Evolutionary conservation across 2,113 vertebrate genomes (phyloP).

Genomic region (Hirundichthys speculiger): DNA sequence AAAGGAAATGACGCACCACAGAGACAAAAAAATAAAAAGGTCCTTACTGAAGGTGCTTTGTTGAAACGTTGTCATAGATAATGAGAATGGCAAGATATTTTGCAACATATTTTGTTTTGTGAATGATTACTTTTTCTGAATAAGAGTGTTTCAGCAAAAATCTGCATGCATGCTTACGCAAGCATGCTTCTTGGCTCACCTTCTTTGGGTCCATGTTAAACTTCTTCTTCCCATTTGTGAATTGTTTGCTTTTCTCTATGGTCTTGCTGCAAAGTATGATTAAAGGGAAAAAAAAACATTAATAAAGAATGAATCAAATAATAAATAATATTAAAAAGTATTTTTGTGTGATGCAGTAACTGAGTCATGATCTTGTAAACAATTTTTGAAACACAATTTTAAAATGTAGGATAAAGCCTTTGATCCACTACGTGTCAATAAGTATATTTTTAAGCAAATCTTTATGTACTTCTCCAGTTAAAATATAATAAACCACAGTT

Average conservation of each 20-base stretch:
- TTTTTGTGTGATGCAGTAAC: not conserved
- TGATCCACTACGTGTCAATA: no score
- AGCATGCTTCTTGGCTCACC: conserved; percentile 70
- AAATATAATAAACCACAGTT: no score
- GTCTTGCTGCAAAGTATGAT: conserved; percentile 73
- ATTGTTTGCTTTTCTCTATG: conserved; percentile 82
- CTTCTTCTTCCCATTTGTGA: conserved; percentile 87
- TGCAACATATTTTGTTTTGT: no score
- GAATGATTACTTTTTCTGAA: not conserved
- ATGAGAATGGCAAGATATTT: no score
- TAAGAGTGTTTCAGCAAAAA: no score
- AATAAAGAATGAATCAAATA: not conserved
- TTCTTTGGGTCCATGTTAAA: conserved; percentile 95
- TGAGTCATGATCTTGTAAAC: no score
- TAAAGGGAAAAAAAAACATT: not conserved
- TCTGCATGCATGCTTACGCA: not conserved
- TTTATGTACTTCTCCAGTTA: no score
- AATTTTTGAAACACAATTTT: no score
- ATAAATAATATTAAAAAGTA: not conserved
- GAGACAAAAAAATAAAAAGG: not conserved
- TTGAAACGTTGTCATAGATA: not conserved
- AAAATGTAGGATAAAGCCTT: no score
- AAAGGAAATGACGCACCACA: conserved; percentile 30
- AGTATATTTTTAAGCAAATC: no score
- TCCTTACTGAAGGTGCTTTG: not conserved